Evolutionary conservation across 2,797 vertebrate species (phyloP).

Genomic region (Pseudomugil gertrudae): DNA sequence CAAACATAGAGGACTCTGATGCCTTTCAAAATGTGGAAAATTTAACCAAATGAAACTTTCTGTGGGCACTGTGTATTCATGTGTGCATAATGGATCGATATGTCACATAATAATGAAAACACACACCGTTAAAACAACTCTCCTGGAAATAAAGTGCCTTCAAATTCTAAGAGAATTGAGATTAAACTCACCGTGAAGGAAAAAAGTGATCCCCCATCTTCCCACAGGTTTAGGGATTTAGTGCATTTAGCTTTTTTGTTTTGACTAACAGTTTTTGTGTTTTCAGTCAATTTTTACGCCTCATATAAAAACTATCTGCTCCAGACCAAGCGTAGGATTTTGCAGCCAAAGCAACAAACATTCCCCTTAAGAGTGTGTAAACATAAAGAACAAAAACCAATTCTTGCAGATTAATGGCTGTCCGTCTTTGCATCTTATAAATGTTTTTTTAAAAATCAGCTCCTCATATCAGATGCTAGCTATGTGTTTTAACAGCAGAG

Average conservation of each 20-base stretch:
- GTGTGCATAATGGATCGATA: too few species aligned
- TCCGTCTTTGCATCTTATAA: not conserved
- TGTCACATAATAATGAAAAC: too few species aligned
- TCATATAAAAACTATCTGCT: not conserved
- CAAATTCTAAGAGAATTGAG: too few species aligned
- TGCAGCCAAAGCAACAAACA: slow-evolving; percentile 1
- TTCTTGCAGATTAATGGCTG: not conserved
- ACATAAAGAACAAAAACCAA: not conserved
- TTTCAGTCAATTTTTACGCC: not conserved
- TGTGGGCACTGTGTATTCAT: too few species aligned
- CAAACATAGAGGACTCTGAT: too few species aligned
- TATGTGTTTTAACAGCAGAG: not conserved
- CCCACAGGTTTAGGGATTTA: not conserved
- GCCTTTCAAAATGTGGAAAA: too few species aligned
- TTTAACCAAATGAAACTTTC: too few species aligned
- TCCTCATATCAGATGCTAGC: not conserved
- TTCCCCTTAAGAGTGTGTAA: not conserved
- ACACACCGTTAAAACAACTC: too few species aligned
- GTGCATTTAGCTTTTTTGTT: not conserved
- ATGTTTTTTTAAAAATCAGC: not conserved
- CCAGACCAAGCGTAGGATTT: not conserved
- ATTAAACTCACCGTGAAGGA: too few species aligned
- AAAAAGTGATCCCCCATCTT: not conserved
- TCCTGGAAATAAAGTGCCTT: too few species aligned
- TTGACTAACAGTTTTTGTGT: not conserved